Percentiles rank a stretch among this genome's conserved stretches.
Conservation (phyloP, 37 sponge, comb jelly and placozoan species). For the Haliclona indistincta region DNA sequence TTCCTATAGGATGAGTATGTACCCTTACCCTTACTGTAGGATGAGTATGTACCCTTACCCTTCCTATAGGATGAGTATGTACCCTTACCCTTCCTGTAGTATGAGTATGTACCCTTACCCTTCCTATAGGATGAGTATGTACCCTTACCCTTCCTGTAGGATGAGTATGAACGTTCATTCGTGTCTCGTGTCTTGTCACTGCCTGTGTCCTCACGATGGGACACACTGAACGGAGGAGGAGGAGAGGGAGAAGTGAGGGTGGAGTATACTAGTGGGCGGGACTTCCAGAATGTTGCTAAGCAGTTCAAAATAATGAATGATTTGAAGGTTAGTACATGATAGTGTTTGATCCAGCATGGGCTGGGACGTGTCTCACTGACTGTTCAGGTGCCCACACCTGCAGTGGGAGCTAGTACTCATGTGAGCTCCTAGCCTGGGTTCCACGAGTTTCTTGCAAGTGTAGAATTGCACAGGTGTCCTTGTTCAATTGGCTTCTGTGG, state of each 20-base stretch:
- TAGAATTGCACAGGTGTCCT: not conserved
- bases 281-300: conserved; percentile 49
- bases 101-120: no score
- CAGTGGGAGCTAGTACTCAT: no score
- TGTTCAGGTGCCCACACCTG: no score
- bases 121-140: no score
- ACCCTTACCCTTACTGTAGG: no score
- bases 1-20: no score
- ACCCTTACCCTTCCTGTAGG: conserved; percentile 20
- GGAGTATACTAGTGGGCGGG: conserved; percentile 22
- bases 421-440: no score
- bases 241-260: conserved; percentile 46
- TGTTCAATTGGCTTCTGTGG: not conserved
- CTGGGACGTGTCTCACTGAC: not conserved
- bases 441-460: not conserved
- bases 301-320: conserved; percentile 70
- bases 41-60: no score
- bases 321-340: conserved; percentile 40
- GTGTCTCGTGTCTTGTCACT: conserved; percentile 24
- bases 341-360: not conserved
- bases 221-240: conserved; percentile 7
- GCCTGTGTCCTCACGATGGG: conserved; percentile 12
- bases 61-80: no score
- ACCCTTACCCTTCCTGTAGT: no score
- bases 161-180: conserved; percentile 48